These are phyloP conservation scores for Hemicordylus capensis DNA, from an alignment of 2,113 vertebrate genomes.

Conservation along the genomic window DNA sequence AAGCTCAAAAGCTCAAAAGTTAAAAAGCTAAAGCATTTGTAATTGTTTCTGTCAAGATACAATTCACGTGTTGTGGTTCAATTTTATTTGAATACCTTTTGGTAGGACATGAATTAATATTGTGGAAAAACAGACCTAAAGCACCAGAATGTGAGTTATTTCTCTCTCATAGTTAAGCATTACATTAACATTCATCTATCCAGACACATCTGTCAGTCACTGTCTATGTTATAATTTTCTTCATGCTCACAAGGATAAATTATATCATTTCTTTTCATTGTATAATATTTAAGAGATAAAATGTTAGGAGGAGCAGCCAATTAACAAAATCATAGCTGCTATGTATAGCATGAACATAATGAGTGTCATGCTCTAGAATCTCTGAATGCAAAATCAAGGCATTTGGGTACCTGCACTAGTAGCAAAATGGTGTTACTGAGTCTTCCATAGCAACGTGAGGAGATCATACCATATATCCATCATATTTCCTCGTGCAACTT, in stretches of 20 bases:
- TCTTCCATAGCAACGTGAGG: neutral
- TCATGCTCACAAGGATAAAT: neutral
- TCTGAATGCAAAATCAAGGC: neutral
- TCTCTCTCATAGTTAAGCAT: neutral
- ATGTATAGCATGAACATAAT: conserved; percentile 9
- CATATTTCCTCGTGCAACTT: neutral
- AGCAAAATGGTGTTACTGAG: neutral
- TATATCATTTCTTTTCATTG: neutral
- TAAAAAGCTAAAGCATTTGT: too few relatives aligned
- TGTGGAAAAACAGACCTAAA: neutral
- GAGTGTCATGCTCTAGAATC: neutral
- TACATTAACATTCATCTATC: neutral
- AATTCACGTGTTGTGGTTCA: neutral
- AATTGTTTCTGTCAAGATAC: neutral
- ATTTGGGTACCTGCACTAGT: neutral
- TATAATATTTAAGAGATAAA: conserved; percentile 30
- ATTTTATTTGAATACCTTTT: neutral
- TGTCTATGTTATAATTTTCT: neutral
- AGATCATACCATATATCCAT: neutral
- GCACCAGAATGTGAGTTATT: neutral
- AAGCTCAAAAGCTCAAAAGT: too few relatives aligned
- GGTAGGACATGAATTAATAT: neutral
- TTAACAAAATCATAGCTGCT: neutral
- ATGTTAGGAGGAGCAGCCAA: conserved; percentile 7
- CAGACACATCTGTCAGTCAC: neutral